These are phyloP conservation scores for Brachionus manjavacas DNA, from an alignment of 1,140 invertebrate genomes.

Conservation along the genomic window DNA sequence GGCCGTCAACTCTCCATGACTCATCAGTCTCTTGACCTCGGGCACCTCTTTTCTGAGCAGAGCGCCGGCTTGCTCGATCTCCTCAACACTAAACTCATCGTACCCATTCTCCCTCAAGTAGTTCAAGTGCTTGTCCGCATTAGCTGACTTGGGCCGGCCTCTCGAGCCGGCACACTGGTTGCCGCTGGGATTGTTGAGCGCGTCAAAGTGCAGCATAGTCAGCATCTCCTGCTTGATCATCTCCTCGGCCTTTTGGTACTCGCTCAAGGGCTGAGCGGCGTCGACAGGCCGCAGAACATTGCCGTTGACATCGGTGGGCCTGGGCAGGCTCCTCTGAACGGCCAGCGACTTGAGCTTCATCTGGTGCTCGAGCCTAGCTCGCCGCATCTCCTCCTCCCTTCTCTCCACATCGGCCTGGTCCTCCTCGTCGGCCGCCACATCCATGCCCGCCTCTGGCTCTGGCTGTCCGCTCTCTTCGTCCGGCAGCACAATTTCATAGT, in stretches of 20 bases:
- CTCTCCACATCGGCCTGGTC: constrained; percentile 83
- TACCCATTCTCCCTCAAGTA: constrained; percentile 60
- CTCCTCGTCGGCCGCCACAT: constrained; percentile 52
- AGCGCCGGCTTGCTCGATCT: background rate
- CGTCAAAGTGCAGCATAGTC: constrained; percentile 84
- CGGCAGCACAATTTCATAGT: constrained; percentile 95
- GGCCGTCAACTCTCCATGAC: constrained; percentile 81
- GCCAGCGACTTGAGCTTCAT: constrained; percentile 49
- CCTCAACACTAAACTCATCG: background rate
- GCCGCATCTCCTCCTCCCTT: constrained; percentile 62
- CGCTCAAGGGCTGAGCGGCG: constrained; percentile 61
- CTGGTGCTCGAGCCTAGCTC: constrained; percentile 57
- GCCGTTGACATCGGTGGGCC: constrained; percentile 77
- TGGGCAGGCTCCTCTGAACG: constrained; percentile 79
- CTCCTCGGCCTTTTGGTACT: constrained; percentile 76
- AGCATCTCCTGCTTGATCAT: constrained; percentile 95
- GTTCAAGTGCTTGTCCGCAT: constrained; percentile 62
- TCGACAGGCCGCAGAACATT: constrained; percentile 70
- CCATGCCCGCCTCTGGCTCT: constrained; percentile 53
- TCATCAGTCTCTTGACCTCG: constrained; percentile 84
- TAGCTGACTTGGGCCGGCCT: constrained; percentile 50
- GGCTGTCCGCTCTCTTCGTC: constrained; percentile 62
- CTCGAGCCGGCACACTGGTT: constrained; percentile 52
- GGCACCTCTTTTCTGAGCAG: constrained; percentile 74
- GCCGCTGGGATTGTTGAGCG: constrained; percentile 48